Conservation (phyloP, 1,140 invertebrate species). For the Cheumatopsyche charites region DNA sequence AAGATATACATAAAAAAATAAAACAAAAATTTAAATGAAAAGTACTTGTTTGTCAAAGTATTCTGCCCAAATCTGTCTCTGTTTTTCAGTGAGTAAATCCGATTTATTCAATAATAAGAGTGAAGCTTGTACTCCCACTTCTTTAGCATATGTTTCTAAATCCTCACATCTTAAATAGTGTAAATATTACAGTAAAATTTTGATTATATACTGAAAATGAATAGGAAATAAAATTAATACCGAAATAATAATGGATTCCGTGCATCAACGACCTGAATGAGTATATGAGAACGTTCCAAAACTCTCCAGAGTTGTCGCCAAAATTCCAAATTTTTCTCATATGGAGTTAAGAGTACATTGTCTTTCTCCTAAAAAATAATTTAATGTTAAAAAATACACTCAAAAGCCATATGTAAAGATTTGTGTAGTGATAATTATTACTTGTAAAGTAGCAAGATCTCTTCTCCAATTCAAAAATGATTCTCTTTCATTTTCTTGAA, state of each 20-base stretch:
- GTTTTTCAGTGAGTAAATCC: conserved; percentile 86
- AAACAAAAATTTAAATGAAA: conserved; percentile 8
- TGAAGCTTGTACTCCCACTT: conserved; percentile 74
- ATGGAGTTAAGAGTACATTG: conserved; percentile 88
- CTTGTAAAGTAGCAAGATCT: conserved; percentile 75
- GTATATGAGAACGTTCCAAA: conserved; percentile 92
- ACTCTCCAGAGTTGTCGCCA: conserved; percentile 99
- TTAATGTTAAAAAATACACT: neutral
- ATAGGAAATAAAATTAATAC: no score
- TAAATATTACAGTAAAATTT: neutral
- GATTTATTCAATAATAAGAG: conserved; percentile 95
- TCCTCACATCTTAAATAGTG: conserved; percentile 73
- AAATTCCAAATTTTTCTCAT: conserved; percentile 97
- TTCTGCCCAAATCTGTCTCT: conserved; percentile 84
- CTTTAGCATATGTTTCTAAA: conserved; percentile 91
- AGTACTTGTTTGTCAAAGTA: conserved; percentile 81
- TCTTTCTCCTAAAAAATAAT: conserved; percentile 66
- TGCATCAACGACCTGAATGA: conserved; percentile 96
- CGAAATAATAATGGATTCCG: conserved; percentile 95
- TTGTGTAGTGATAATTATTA: conserved; percentile 23
- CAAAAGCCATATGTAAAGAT: neutral
- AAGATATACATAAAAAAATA: neutral
- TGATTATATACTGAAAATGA: neutral
- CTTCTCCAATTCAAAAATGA: conserved; percentile 90
- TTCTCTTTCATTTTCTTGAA: conserved; percentile 78